phyloP scores from a whole-genome alignment of 2,888 invertebrate species.

The Netelia virgata region DNA sequence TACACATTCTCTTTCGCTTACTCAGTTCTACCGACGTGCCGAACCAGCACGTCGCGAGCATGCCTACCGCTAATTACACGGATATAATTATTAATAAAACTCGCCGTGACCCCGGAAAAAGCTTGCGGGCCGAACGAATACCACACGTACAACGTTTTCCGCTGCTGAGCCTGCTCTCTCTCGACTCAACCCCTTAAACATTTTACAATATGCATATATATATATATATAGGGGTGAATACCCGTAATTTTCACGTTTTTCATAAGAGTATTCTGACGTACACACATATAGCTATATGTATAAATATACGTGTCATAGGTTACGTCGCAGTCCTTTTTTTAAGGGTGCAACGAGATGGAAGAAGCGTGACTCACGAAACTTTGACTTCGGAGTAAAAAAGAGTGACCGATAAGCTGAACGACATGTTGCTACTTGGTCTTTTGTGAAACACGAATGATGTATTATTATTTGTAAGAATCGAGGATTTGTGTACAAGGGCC shows the following conservation, averaged over 20 bases:
- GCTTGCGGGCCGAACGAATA: slow-evolving; percentile 44
- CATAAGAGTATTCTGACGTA: slow-evolving; percentile 59
- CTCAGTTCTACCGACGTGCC: slow-evolving; percentile 52
- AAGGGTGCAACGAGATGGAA: slow-evolving; percentile 14
- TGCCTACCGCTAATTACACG: slow-evolving; percentile 72
- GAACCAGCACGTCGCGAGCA: slow-evolving; percentile 65
- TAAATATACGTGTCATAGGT: slow-evolving; percentile 7
- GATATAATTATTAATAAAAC: slow-evolving; percentile 74
- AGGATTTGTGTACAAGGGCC: not conserved
- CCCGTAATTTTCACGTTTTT: slow-evolving; percentile 66
- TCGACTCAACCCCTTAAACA: not conserved
- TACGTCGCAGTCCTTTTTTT: slow-evolving; percentile 32
- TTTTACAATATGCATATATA: not conserved
- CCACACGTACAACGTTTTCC: slow-evolving; percentile 30
- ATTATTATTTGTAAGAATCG: slow-evolving; percentile 52
- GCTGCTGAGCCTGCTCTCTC: slow-evolving; percentile 56
- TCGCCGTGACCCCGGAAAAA: slow-evolving; percentile 60
- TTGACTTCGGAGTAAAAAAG: slow-evolving; percentile 51
- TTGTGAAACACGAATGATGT: slow-evolving; percentile 39
- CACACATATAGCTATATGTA: not conserved
- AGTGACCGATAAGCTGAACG: slow-evolving; percentile 63
- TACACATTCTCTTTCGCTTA: slow-evolving; percentile 16
- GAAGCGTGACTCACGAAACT: slow-evolving; percentile 61
- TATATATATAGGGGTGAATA: slow-evolving; percentile 31
- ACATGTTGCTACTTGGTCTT: slow-evolving; percentile 42